Conservation (phyloP, 2,888 invertebrate genomes). For the Spicauda simplicius region DNA sequence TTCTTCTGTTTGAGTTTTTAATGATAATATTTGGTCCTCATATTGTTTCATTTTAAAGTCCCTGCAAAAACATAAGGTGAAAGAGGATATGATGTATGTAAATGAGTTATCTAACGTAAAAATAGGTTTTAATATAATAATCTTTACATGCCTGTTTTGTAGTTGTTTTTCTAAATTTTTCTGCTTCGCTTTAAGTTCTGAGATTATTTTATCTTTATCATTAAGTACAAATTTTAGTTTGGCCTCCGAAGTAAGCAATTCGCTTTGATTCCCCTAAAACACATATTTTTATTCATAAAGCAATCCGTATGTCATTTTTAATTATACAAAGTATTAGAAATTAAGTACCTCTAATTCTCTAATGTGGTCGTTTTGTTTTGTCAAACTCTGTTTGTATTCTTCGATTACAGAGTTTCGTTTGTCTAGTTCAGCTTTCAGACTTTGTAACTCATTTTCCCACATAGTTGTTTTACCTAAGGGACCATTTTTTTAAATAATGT, state of each 20-base stretch:
- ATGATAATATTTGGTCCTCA: conserved; percentile 60
- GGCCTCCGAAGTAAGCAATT: conserved; percentile 51
- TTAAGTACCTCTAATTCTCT: conserved; percentile 59
- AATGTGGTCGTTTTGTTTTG: conserved; percentile 54
- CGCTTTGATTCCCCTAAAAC: conserved; percentile 59
- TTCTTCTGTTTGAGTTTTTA: conserved; percentile 63
- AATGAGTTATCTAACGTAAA: background rate
- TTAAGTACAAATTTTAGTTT: conserved; percentile 54
- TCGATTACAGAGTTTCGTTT: conserved; percentile 54
- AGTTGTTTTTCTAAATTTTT: conserved; percentile 56
- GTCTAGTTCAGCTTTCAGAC: conserved; percentile 53
- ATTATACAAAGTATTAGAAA: background rate
- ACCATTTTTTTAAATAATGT: too few species aligned
- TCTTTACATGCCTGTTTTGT: conserved; percentile 56
- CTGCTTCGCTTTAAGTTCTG: conserved; percentile 60
- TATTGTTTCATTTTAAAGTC: conserved; percentile 66
- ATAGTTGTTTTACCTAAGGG: conserved; percentile 17
- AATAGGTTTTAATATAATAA: background rate
- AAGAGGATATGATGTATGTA: background rate
- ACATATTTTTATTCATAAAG: background rate
- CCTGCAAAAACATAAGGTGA: conserved; percentile 48
- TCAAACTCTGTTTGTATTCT: conserved; percentile 53
- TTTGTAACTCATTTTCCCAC: conserved; percentile 51
- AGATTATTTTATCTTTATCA: conserved; percentile 60
- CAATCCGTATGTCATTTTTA: too few species aligned